A percentile compares a stretch with the other conserved stretches of the same genome.
Evolutionary conservation across 1,140 invertebrate genomes (phyloP).

Genomic region (Palaemon carinicauda): DNA sequence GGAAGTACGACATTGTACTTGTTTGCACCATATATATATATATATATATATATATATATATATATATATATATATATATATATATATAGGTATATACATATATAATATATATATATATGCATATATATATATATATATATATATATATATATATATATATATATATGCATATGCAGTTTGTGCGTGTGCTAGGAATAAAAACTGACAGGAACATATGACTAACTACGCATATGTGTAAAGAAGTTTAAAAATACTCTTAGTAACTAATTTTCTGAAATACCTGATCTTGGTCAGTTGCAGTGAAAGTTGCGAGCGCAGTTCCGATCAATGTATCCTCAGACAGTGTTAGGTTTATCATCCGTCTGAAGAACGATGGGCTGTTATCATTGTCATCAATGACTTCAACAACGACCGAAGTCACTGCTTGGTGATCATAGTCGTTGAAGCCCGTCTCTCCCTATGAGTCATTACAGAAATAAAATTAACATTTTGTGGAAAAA

Average conservation of each 20-base stretch:
- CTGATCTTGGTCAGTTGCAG: conserved; percentile 83
- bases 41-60: no score
- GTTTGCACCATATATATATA: no score
- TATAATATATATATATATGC: no score
- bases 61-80: no score
- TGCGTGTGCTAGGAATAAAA: no score
- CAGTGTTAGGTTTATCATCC: conserved; percentile 90
- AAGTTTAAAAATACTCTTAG: not conserved
- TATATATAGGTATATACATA: no score
- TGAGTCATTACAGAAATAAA: conserved; percentile 59
- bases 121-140: no score
- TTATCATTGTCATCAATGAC: conserved; percentile 94
- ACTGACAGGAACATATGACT: no score
- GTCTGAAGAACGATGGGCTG: conserved; percentile 90
- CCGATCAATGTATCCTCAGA: conserved; percentile 93
- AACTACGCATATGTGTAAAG: not conserved
- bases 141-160: no score
- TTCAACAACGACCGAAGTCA: conserved; percentile 81
- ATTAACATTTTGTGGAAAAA: not conserved
- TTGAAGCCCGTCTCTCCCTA: conserved; percentile 84
- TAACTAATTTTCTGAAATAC: not conserved
- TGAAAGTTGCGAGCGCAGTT: conserved; percentile 78
- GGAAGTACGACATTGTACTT: no score
- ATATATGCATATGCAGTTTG: no score
- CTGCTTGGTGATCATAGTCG: conserved; percentile 77